Evolutionary conservation across 2,113 vertebrate species (phyloP).

Genomic region (Dipodomys stephensi): DNA sequence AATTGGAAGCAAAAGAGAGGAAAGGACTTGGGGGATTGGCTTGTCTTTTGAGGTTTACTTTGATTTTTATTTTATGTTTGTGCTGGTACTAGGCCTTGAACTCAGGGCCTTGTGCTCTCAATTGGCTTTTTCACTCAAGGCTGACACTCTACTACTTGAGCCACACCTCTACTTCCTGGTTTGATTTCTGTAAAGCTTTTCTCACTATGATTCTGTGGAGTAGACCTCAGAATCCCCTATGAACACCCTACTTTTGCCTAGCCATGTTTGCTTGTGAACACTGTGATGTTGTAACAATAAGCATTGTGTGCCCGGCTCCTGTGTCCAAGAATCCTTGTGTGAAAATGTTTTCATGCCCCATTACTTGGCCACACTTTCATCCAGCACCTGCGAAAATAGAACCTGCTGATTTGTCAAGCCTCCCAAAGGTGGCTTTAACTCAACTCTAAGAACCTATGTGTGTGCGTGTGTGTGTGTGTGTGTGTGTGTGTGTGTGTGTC

Average conservation of each 20-base stretch:
- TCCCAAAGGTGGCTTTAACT: neutral
- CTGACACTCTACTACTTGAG: too few species aligned
- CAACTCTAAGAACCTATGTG: neutral
- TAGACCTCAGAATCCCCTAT: conserved; percentile 12
- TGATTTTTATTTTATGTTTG: too few species aligned
- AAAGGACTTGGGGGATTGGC: too few species aligned
- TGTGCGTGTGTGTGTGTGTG: too few species aligned
- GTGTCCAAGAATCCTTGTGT: neutral
- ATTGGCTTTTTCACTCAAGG: too few species aligned
- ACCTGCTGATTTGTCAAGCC: neutral
- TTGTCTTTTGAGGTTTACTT: too few species aligned
- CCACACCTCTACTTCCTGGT: neutral
- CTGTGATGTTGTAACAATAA: conserved; percentile 42
- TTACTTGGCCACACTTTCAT: conserved; percentile 10
- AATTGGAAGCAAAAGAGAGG: neutral
- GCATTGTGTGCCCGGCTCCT: neutral
- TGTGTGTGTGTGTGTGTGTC: too few species aligned
- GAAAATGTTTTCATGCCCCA: conserved; percentile 29
- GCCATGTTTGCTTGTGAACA: neutral
- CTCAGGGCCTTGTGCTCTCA: too few species aligned
- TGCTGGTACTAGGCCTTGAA: too few species aligned
- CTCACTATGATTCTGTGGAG: neutral
- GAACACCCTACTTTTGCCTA: neutral
- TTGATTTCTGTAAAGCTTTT: conserved; percentile 27
- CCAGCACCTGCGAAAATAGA: conserved; percentile 57